phyloP scores from a whole-genome alignment of 2,797 vertebrate genomes.

The Aythya fuligula region DNA sequence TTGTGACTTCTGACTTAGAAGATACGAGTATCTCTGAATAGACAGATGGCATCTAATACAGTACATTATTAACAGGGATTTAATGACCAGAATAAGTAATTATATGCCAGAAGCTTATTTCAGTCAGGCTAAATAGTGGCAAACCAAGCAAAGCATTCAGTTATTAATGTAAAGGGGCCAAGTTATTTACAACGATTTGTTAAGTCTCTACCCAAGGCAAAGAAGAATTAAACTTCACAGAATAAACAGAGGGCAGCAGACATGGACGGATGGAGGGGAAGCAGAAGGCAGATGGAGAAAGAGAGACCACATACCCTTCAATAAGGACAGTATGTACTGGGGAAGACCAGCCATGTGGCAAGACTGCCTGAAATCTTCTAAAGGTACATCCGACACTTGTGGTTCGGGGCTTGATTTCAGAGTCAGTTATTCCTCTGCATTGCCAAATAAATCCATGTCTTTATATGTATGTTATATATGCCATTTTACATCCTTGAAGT shows the following conservation, averaged over 20 bases:
- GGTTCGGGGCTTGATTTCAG: background rate
- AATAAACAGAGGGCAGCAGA: background rate
- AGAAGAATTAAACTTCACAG: background rate
- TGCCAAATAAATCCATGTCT: background rate
- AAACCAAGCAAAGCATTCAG: slow-evolving; percentile 13
- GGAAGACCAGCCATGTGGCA: background rate
- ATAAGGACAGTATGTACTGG: background rate
- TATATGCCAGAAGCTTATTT: slow-evolving; percentile 9
- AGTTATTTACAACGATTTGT: background rate
- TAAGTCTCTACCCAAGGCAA: background rate
- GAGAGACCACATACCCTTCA: background rate
- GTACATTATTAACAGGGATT: background rate
- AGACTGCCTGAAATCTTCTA: background rate
- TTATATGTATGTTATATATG: too few relatives aligned
- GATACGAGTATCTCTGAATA: background rate
- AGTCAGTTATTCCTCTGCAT: background rate
- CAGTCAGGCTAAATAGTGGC: background rate
- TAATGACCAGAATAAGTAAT: slow-evolving; percentile 46
- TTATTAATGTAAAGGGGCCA: background rate
- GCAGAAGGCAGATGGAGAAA: background rate
- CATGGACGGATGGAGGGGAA: accelerated
- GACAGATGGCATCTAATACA: slow-evolving; percentile 8
- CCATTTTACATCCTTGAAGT: background rate
- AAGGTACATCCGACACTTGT: background rate
- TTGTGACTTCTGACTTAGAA: background rate